Evolutionary conservation across 2,888 invertebrate species (phyloP), one percentile per base, ranked within the genome.

Genomic region (Blomia tropicalis): DNA sequence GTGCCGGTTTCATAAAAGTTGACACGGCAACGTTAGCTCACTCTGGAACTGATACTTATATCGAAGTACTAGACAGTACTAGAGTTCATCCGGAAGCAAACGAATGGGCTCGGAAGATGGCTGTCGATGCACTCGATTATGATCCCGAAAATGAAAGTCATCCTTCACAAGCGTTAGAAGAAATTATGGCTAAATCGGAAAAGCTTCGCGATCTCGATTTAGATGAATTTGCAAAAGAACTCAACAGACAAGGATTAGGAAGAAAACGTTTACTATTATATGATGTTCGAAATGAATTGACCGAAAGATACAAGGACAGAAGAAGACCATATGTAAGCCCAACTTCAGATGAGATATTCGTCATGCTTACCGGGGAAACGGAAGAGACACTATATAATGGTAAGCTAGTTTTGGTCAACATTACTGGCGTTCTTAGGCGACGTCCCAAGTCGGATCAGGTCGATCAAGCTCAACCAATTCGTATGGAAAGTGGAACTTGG

Each of bases 71-170:
- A 60, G 98, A 98, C 72, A 93, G 95, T 0, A 93, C 96, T 0
- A 80, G 98, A 69, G 95, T 98, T 0, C 98, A 98, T 77, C 96
- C 96, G 0, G 98, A 99, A 77, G 92, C 95, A 0, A 99, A 99
- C 74, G 98, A 99, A 72, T 96, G 96, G 96, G 98, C 98, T 0
- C 79, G 96, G 43, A 99, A 99, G 77, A 99, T 98, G 96, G 98
- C 98, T 0, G 93, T 96, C 0, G 98, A 98, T 75, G 98, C 98
- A 1, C 77, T 98, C 54, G 98, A 99, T 70, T 93, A 95, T 70
- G 95, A 96, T 71, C 95, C 95, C 71, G 73, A 74, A 4, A 92
- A 92, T 72, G 92, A 91, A 69, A 75, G 73, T 0, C 92, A 93
- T 75, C 93, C 95, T 0, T 93, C 95, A 0, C 91, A 91, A 0